These are phyloP conservation scores for Sclerurus mexicanus DNA, from an alignment of 2,113 vertebrate species.

Conservation along the genomic window DNA sequence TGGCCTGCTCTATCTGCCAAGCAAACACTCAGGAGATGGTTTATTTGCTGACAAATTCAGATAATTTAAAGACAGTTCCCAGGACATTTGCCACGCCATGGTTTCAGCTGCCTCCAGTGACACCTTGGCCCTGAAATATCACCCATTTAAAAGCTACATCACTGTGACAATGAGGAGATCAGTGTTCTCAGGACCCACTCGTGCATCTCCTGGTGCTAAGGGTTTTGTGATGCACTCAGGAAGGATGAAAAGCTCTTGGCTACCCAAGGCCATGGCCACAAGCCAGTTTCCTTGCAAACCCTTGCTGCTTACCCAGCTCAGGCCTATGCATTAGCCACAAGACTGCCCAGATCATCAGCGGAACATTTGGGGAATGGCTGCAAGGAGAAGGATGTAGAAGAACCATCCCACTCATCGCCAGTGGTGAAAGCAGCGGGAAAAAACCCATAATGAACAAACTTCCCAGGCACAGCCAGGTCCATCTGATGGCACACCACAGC, in stretches of 20 bases:
- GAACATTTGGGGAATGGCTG: neutral
- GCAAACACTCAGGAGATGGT: neutral
- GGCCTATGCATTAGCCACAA: neutral
- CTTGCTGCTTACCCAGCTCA: neutral
- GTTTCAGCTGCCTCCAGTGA: conserved; percentile 45
- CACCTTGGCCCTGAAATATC: conserved; percentile 39
- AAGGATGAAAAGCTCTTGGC: neutral
- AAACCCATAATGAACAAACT: neutral
- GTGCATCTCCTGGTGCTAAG: neutral
- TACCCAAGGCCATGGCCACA: neutral
- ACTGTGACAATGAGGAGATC: conserved; percentile 26
- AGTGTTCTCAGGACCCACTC: neutral
- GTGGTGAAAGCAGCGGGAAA: rapidly evolving
- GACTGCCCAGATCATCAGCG: neutral
- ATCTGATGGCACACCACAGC: rapidly evolving
- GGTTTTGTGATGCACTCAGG: neutral
- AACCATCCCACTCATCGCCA: neutral
- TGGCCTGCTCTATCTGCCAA: conserved; percentile 11
- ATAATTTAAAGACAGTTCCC: conserved; percentile 51
- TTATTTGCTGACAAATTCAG: conserved; percentile 54
- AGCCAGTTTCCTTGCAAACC: neutral
- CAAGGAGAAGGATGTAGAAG: neutral
- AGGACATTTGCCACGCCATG: conserved; percentile 5
- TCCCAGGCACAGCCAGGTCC: neutral
- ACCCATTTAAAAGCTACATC: conserved; percentile 9